phyloP scores from a whole-genome alignment of 1,140 invertebrate species.

The Polypedilum vanderplanki region DNA sequence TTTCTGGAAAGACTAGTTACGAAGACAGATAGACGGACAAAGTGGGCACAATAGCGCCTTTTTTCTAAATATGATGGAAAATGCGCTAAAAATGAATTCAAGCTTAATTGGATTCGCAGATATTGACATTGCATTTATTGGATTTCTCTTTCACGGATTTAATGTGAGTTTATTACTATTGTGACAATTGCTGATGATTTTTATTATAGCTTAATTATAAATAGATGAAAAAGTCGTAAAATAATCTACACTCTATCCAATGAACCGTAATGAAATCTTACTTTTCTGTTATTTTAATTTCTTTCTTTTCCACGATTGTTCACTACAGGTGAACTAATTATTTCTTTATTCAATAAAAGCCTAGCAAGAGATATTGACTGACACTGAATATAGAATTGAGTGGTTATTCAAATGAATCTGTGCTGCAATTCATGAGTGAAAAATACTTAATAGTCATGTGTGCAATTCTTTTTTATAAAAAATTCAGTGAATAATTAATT shows the following conservation, averaged over 20 bases:
- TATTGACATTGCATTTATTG: neutral
- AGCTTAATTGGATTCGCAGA: conserved; percentile 14
- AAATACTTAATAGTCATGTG: neutral
- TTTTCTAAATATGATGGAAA: too few relatives aligned
- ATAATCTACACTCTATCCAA: neutral
- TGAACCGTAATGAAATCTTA: neutral
- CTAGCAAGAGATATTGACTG: neutral
- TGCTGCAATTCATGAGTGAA: too few relatives aligned
- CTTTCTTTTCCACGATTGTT: neutral
- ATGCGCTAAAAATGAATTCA: too few relatives aligned
- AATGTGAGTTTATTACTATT: conserved; percentile 12
- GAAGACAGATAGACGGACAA: too few relatives aligned
- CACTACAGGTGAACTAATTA: conserved; percentile 1
- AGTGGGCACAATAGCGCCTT: too few relatives aligned
- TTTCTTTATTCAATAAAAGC: conserved; percentile 3
- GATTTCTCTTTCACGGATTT: neutral
- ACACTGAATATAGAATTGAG: too few relatives aligned
- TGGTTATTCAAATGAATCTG: too few relatives aligned
- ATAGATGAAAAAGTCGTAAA: neutral
- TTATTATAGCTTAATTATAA: neutral
- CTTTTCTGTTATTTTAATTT: neutral
- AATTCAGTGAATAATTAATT: too few relatives aligned
- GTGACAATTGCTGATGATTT: neutral
- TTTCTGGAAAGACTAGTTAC: too few relatives aligned
- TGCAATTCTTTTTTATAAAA: neutral